These are phyloP conservation scores for Lethenteron reissneri DNA, from an alignment of 2,113 vertebrate species.

Conservation along the genomic window DNA sequence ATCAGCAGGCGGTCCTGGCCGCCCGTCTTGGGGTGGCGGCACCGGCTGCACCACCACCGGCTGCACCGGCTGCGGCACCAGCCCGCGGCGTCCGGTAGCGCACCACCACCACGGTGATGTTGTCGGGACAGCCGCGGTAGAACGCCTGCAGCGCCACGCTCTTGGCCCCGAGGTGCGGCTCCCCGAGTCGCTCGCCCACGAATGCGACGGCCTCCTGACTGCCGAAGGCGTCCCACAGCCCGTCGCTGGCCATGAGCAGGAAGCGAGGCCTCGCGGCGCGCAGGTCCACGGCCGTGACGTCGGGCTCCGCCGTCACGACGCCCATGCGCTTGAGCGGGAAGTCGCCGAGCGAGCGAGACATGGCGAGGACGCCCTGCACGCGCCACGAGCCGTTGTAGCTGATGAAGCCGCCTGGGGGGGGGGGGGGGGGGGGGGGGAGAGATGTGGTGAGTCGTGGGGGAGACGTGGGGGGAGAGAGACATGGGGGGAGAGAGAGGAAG, in stretches of 20 bases:
- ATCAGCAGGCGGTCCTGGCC: too few species aligned
- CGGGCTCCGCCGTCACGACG: slow-evolving; percentile 72
- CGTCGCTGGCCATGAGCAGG: slow-evolving; percentile 91
- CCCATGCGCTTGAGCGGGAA: slow-evolving; percentile 95
- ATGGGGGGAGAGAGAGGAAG: too few species aligned
- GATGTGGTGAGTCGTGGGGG: too few species aligned
- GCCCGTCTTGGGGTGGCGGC: too few species aligned
- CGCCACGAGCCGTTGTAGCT: slow-evolving; percentile 97
- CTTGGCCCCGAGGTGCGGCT: slow-evolving; percentile 89
- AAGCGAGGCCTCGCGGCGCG: slow-evolving; percentile 86
- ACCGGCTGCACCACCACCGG: too few species aligned
- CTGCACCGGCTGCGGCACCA: too few species aligned
- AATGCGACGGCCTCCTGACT: slow-evolving; percentile 89
- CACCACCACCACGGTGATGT: slow-evolving; percentile 97
- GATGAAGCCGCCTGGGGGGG: slow-evolving; percentile 66
- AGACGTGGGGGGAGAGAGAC: too few species aligned
- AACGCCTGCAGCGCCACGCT: slow-evolving; percentile 96
- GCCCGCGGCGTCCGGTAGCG: neutral
- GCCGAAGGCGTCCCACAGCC: slow-evolving; percentile 97
- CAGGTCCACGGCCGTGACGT: slow-evolving; percentile 80
- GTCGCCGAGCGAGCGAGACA: slow-evolving; percentile 88
- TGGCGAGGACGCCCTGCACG: slow-evolving; percentile 86
- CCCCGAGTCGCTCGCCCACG: slow-evolving; percentile 74
- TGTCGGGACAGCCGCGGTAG: slow-evolving; percentile 86
- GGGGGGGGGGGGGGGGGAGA: neutral